Evolutionary conservation across 2,113 vertebrate species (phyloP), one percentile per base, ranked within the genome.

Genomic region (Nothoprocta pentlandii): DNA sequence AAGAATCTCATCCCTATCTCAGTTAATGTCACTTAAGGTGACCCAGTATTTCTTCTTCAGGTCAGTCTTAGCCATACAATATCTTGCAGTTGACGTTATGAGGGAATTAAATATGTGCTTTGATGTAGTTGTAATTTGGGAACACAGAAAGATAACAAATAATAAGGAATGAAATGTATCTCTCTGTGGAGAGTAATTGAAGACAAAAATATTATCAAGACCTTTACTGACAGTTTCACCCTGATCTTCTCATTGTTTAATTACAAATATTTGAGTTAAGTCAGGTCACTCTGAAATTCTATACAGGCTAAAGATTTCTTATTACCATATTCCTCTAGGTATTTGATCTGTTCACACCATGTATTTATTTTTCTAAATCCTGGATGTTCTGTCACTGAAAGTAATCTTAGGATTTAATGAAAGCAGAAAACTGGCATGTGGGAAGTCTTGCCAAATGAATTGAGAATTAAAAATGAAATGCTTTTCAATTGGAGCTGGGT

Each of bases 361-460:
- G 36, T 83, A 3, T 56, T 83, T 82, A 8, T 66, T 92, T 79
- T 90, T 71, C 44, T 36, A 64, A 77, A 69, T 66, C 73, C 53
- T 64, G 34, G 8, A 12, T 86, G 58, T 78, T 87, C 78, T 68
- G 11, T 68, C 42, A 71, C 23, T 56, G 22, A 39, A 73, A 62
- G 17, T 58, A 58, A 44, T 64, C 61, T 39, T 64, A 28, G n/a
- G 30, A 12, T 73, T 34, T 26, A 67, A 49, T n/a, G 23, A 85
- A 75, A 78, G 26, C 76, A 88, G 32, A 70, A 70, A 90, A 36
- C 3, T 34, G 67, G 6, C 12, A 19, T 16, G 34, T 26, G 34
- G 49, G 39, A 62, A 85, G 22, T 63, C 22, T n/a, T 46, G 19
- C 4, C 12, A 7, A 26, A 53, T n/a, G 20, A 80, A 44, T 6